Evolutionary conservation across 2,888 invertebrate species (phyloP), one percentile per base, ranked within the genome.

Genomic region (Anticlea derivata): DNA sequence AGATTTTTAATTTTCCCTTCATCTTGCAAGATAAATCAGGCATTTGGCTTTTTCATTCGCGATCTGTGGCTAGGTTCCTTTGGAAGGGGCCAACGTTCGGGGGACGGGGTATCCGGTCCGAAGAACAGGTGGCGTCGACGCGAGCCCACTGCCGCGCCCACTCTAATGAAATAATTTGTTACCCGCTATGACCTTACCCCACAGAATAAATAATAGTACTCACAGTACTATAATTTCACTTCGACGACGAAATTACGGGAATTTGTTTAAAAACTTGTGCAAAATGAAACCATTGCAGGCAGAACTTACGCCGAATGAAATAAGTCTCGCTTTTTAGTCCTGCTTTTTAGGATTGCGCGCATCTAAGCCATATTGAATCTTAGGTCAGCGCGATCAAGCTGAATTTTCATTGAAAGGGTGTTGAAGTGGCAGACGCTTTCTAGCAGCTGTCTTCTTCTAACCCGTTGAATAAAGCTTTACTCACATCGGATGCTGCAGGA

Each of bases 151-250:
- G 70, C 73, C 76, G 73, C 81, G 82, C 83, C 86, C 85, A 83
- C 84, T 79, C 79, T 82, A 82, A 83, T 84, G 77, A 81, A 86
- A 83, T 82, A 83, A 87, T 86, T 80, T 85, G 82, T 83, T 76
- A 70, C 70, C 65, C 70, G 68, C 62, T 68, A 72, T 80, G 84
- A 86, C 87, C 88, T 86, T 85, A 40, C 39, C 22, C 26, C 39
- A 39, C 47, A 47, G 39, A 8, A n/a, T 7, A 26, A 17, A 12
- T 27, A 22, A 20, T 33, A 40, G 33, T 47, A 12, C 26, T 20
- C 11, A n/a, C 5, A 1, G 11, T 20, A 10, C 7, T 11, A 10
- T 24, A 20, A 10, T 27, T 22, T 39, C 38, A 39, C 47, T 47
- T 24, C 11, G 11, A 8, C 13, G 11, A 23, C 11, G 20, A 39